These are phyloP conservation scores for Heliconius congener DNA, from an alignment of 1,140 invertebrate species.

Conservation along the genomic window DNA sequence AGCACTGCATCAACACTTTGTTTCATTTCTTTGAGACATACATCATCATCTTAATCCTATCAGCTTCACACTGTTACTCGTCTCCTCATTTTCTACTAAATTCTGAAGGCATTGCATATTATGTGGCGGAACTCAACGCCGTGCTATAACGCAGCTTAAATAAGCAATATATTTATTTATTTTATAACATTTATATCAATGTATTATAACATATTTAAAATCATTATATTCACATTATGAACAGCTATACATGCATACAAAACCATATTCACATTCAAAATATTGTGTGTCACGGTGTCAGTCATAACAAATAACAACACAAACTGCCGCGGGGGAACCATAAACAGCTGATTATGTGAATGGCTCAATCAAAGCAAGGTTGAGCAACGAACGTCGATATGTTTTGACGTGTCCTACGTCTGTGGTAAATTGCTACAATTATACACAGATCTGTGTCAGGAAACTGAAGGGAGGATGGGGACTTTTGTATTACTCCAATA, in stretches of 20 bases:
- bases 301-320: conserved; percentile 42
- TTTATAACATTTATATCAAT: no score
- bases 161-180: no score
- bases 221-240: background rate
- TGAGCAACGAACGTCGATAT: conserved; percentile 65
- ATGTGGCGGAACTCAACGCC: no score
- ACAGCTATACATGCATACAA: background rate
- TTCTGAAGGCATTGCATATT: no score
- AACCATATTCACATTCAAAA: conserved; percentile 32
- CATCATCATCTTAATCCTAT: no score
- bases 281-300: conserved; percentile 42
- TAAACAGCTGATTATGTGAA: conserved; percentile 69
- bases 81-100: no score
- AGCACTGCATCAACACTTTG: no score
- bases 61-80: no score
- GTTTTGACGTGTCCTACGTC: conserved; percentile 68
- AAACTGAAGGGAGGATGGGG: conserved; percentile 47
- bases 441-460: conserved; percentile 70
- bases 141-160: no score
- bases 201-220: background rate
- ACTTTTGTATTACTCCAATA: conserved; percentile 7
- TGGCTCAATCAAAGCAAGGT: conserved; percentile 62
- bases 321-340: conserved; percentile 48
- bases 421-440: conserved; percentile 69
- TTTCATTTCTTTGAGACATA: no score